These are phyloP conservation scores for Chelonus formosanus DNA, from an alignment of 2,888 invertebrate species.

Conservation along the genomic window DNA sequence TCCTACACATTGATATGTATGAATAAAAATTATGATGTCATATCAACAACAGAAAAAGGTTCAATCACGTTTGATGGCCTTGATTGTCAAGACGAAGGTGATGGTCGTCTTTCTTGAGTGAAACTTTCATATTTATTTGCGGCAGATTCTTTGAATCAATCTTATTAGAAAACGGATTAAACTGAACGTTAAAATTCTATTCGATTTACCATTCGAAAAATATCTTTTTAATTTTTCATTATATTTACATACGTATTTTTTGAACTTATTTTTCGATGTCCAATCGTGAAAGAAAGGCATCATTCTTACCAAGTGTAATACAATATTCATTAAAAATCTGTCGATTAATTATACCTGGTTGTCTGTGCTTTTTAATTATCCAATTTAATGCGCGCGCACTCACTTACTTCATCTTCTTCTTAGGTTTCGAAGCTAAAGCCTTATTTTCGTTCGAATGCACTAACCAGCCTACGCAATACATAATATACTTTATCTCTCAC, in stretches of 20 bases:
- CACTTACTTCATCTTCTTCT: constrained; percentile 3
- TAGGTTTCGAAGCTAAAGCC: not conserved
- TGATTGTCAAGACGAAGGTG: constrained; percentile 21
- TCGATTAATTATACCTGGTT: constrained; percentile 32
- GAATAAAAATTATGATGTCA: constrained; percentile 32
- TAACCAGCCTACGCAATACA: constrained; percentile 21
- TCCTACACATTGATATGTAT: too few species aligned
- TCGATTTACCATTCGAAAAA: constrained; percentile 10
- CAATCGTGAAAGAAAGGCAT: constrained; percentile 13
- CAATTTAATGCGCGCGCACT: constrained; percentile 29
- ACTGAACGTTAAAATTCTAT: constrained; percentile 25
- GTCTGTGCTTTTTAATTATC: constrained; percentile 35
- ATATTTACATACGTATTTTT: constrained; percentile 2
- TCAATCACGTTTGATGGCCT: too few species aligned
- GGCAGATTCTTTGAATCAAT: constrained; percentile 23
- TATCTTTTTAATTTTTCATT: not conserved
- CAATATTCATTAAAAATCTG: constrained; percentile 29
- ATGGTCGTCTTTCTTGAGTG: constrained; percentile 17
- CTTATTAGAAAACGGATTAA: constrained; percentile 30
- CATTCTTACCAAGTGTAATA: constrained; percentile 7
- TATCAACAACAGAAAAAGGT: constrained; percentile 15
- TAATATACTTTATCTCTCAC: constrained; percentile 16
- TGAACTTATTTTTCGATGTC: constrained; percentile 2
- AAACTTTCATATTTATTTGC: not conserved
- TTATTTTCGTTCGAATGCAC: too few species aligned